Base-by-base conservation (phyloP, 1,140 invertebrate species). In the Diuraphis noxia region DNA sequence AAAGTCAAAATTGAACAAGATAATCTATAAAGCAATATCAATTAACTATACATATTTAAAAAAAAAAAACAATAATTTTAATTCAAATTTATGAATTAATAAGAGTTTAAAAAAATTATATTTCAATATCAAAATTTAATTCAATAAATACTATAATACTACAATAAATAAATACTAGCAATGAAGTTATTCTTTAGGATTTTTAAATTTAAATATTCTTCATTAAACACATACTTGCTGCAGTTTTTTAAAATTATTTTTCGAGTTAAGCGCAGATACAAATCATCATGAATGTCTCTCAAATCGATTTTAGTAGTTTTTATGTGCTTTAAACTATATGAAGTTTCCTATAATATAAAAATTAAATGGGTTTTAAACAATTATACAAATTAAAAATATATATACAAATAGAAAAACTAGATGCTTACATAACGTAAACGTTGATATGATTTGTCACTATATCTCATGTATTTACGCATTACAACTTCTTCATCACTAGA, bases 241-340 rank as follows among this genome's bases (percentile, higher is more conserved):
- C 72, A 79, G 49, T 91, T 81, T 52, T 36, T 82, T 25, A 91
- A 82, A 4, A 46, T 1, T 21, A 91, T 91, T 91, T 91, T 34
- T 52, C 25, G 52, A 25, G 34, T 36, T n/a, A 8, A n/a, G 19
- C 5, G 1, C 40, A 91, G 19, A 52, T 52, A 30, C 23, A 10
- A 30, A 81, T 91, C 89, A 36, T 91, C 77, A 46, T 82, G 43
- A n/a, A 91, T 1, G 38, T 38, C n/a, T 91, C 52, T 81, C 10
- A 40, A 21, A 36, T 91, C 43, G n/a, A 91, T 91, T 91, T 91
- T 91, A 13, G 89, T 91, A 9, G 3, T 49, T 19, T 38, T 40
- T 21, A 13, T 9, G 7, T 10, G 34, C 9, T 88, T 88, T 6
- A 88, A 30, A 21, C 17, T 17, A 2, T 1, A 5, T 40, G 86